phyloP scores from a whole-genome alignment of 2,113 vertebrate genomes.

The Corythaixoides concolor region DNA sequence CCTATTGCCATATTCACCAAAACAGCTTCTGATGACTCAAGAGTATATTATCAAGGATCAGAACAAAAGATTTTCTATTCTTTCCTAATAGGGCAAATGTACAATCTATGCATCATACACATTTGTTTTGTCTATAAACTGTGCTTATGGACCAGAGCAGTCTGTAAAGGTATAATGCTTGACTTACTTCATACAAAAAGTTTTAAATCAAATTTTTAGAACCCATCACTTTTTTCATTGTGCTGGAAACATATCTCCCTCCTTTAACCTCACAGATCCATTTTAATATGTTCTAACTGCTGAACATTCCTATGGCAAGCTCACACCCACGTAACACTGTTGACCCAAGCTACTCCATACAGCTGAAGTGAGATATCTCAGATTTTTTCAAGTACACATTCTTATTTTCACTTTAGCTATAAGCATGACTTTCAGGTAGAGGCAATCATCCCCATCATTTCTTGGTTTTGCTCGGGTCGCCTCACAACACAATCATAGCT shows the following conservation, averaged over 20 bases:
- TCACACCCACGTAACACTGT: neutral
- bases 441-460: neutral
- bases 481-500: neutral
- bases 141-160: neutral
- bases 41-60: neutral
- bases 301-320: neutral
- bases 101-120: neutral
- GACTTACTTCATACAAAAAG: neutral
- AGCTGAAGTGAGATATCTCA: neutral
- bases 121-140: neutral
- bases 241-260: neutral
- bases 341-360: neutral
- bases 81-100: neutral
- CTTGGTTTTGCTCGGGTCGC: neutral
- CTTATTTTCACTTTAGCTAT: neutral
- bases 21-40: neutral
- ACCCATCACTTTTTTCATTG: neutral
- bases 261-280: neutral
- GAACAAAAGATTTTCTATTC: neutral
- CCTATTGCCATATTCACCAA: neutral
- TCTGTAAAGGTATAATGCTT: neutral
- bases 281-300: neutral
- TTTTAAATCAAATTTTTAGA: neutral
- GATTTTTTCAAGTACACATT: neutral
- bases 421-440: neutral